Evolutionary conservation across 2,113 vertebrate species (phyloP).

Genomic region (Python bivittatus): DNA sequence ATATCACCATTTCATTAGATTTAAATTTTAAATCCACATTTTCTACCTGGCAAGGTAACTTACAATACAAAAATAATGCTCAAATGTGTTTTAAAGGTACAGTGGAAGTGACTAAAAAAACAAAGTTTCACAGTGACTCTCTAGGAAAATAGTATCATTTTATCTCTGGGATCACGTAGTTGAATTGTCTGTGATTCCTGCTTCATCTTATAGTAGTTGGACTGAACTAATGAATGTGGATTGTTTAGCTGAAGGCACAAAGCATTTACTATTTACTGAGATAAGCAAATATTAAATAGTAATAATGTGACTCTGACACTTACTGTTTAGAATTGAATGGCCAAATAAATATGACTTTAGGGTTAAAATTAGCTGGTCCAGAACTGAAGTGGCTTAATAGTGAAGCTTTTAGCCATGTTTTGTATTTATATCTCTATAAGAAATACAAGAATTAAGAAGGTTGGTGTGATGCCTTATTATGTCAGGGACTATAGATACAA

Average conservation of each 20-base stretch:
- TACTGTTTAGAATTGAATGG: background rate
- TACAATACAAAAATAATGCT: no score
- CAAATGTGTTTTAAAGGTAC: no score
- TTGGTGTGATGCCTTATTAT: background rate
- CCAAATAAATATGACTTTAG: background rate
- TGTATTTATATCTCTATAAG: background rate
- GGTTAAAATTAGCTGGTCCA: background rate
- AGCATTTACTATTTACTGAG: background rate
- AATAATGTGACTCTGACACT: no score
- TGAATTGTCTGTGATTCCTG: background rate
- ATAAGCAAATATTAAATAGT: background rate
- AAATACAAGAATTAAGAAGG: background rate
- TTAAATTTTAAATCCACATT: no score
- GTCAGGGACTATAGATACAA: background rate
- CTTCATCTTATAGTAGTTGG: no score
- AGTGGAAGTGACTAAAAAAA: no score
- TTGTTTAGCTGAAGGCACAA: background rate
- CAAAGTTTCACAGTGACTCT: background rate
- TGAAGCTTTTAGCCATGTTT: background rate
- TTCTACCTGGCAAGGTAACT: no score
- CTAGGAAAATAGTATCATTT: background rate
- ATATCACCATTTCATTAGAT: no score
- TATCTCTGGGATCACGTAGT: background rate
- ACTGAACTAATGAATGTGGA: no score
- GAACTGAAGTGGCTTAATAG: no score